A percentile compares a stretch with the other conserved stretches of the same genome.
Evolutionary conservation across 2,113 vertebrate genomes (phyloP).

Genomic region (Cranoglanis bouderius): DNA sequence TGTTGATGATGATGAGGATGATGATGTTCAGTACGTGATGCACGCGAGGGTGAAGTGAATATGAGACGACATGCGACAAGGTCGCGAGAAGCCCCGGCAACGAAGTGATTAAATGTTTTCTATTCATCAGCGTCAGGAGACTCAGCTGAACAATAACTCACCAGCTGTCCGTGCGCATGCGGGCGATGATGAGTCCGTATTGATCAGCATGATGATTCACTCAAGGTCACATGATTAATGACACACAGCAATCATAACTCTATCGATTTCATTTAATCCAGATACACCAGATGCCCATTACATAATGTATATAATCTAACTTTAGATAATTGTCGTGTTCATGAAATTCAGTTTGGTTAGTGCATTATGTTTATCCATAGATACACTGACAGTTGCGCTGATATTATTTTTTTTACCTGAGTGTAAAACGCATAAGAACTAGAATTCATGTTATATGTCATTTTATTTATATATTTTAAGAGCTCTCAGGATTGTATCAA

Average conservation of each 20-base stretch:
- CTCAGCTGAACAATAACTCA: slow-evolving; percentile 19
- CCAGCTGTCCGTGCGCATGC: background rate
- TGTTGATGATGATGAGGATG: background rate
- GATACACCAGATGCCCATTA: too few species aligned
- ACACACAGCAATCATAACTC: slow-evolving; percentile 33
- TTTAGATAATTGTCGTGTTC: background rate
- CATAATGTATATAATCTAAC: background rate
- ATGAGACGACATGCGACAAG: background rate
- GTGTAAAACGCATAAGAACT: background rate
- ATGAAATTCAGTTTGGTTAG: background rate
- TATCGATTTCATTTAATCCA: slow-evolving; percentile 18
- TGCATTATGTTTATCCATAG: background rate
- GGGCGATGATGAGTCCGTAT: slow-evolving; percentile 43
- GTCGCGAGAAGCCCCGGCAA: background rate
- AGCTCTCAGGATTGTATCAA: background rate
- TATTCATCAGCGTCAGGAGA: slow-evolving; percentile 23
- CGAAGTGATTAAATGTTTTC: slow-evolving; percentile 33
- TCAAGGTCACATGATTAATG: slow-evolving; percentile 43
- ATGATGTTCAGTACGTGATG: background rate
- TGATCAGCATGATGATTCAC: slow-evolving; percentile 42
- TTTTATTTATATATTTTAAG: background rate
- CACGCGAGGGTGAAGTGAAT: background rate
- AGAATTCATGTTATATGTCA: background rate
- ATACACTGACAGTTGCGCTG: background rate
- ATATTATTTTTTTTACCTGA: background rate